phyloP scores from a whole-genome alignment of 1,140 invertebrate species.

The Penaeus japonicus region DNA sequence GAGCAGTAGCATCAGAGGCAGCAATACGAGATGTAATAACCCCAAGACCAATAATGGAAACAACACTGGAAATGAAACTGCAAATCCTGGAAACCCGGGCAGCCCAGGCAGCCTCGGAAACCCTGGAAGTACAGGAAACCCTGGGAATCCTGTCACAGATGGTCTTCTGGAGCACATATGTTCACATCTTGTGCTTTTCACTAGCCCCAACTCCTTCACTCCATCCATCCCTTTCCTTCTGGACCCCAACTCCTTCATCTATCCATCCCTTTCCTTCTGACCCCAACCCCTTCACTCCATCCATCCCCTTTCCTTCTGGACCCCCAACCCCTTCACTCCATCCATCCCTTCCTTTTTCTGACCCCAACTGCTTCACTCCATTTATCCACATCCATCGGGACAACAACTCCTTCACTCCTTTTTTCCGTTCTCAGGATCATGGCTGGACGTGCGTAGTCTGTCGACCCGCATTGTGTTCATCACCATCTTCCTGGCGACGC shows the following conservation, averaged over 20 bases:
- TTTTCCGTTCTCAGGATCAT: slow-evolving; percentile 8
- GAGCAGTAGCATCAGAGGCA: not conserved
- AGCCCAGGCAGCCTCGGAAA: slow-evolving; percentile 1
- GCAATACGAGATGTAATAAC: no score
- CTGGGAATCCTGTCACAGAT: slow-evolving; percentile 12
- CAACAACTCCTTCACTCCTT: not conserved
- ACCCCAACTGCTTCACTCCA: not conserved
- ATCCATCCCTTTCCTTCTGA: not conserved
- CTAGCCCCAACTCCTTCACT: no score
- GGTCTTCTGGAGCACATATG: slow-evolving; percentile 40
- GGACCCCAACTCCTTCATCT: not conserved
- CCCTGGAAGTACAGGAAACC: not conserved
- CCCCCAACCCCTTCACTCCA: not conserved
- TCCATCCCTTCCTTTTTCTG: not conserved
- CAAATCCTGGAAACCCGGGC: not conserved
- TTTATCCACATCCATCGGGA: not conserved
- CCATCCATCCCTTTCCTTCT: not conserved
- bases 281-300: not conserved
- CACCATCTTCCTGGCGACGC: slow-evolving; percentile 54
- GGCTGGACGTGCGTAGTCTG: slow-evolving; percentile 33
- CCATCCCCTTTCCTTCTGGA: not conserved
- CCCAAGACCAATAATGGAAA: not conserved
- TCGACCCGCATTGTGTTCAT: slow-evolving; percentile 46
- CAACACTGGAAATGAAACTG: not conserved
- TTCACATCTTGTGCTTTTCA: slow-evolving; percentile 31